These are phyloP conservation scores for Erpornis zantholeuca DNA, from an alignment of 2,113 vertebrate species.

Conservation along the genomic window DNA sequence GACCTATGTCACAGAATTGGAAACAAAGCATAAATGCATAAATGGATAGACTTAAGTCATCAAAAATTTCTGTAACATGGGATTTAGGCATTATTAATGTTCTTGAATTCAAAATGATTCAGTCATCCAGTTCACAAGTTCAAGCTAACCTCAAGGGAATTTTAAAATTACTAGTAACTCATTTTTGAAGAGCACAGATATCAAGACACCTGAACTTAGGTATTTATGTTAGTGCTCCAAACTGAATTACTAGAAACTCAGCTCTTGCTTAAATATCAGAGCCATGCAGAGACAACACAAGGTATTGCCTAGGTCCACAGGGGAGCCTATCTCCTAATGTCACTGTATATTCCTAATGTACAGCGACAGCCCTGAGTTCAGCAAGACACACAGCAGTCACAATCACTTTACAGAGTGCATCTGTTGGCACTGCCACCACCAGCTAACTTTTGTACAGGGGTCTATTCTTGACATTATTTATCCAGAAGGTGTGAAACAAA, in stretches of 20 bases:
- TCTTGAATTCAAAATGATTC: neutral
- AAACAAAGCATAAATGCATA: neutral
- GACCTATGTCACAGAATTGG: neutral
- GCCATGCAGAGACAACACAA: neutral
- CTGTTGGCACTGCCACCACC: neutral
- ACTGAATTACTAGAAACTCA: neutral
- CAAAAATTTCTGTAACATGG: neutral
- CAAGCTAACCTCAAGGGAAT: neutral
- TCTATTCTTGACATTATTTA: neutral
- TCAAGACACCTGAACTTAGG: neutral
- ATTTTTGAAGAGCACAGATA: neutral
- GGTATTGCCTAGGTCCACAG: neutral
- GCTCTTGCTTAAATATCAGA: neutral
- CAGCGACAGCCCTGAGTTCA: neutral
- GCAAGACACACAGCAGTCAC: neutral
- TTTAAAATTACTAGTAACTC: neutral
- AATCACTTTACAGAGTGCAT: neutral
- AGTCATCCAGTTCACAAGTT: neutral
- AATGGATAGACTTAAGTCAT: neutral
- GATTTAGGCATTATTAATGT: neutral
- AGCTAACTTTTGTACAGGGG: neutral
- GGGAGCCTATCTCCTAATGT: rapidly evolving
- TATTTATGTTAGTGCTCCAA: neutral
- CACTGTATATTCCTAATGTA: neutral
- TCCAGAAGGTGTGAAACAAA: neutral